Evolutionary conservation across 2,113 vertebrate genomes (phyloP).

Genomic region (Grallaria varia): DNA sequence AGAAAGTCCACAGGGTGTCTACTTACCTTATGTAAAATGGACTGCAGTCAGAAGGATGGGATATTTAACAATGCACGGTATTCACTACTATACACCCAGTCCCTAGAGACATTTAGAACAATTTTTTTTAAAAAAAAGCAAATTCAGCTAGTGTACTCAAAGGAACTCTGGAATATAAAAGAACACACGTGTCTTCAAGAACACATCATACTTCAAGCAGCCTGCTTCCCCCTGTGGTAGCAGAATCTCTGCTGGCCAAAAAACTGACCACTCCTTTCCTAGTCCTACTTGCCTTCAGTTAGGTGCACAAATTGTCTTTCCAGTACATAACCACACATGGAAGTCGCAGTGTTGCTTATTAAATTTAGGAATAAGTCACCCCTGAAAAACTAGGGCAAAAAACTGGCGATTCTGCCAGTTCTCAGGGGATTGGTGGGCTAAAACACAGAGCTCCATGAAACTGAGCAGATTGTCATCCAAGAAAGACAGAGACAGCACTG

Average conservation of each 20-base stretch:
- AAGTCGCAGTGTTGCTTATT: neutral
- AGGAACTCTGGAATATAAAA: neutral
- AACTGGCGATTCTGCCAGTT: neutral
- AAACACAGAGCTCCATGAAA: neutral
- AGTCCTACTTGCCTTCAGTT: neutral
- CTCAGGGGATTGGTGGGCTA: neutral
- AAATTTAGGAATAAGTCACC: neutral
- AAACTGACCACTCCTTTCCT: neutral
- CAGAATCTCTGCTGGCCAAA: neutral
- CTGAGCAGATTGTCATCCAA: neutral
- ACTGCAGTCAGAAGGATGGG: neutral
- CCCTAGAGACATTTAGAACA: neutral
- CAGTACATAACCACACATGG: neutral
- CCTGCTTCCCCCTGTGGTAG: neutral
- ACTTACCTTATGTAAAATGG: neutral
- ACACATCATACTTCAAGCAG: neutral
- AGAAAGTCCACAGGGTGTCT: neutral
- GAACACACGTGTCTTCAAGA: neutral
- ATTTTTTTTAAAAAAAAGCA: neutral
- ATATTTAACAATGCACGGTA: neutral
- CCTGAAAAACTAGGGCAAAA: neutral
- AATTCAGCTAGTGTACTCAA: neutral
- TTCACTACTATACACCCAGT: neutral
- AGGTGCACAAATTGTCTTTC: neutral
- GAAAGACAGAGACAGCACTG: neutral